Percentiles rank a stretch among this genome's conserved stretches.
These are phyloP conservation scores for Dendrocincla fuliginosa DNA, from an alignment of 2,797 vertebrate species.

Conservation along the genomic window DNA sequence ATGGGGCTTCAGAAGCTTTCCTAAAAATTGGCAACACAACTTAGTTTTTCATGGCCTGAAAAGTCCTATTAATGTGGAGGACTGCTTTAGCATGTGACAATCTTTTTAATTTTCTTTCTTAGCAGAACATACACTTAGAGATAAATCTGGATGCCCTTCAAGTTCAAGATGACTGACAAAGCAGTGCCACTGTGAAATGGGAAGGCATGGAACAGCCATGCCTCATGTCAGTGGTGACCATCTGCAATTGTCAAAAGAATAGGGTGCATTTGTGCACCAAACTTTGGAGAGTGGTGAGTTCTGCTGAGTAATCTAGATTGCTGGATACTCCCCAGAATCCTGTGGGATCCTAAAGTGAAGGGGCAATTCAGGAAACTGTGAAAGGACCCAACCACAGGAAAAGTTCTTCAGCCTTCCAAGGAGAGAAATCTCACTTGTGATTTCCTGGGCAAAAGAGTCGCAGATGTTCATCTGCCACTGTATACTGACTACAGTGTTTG, in stretches of 20 bases:
- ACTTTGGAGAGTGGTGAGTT: neutral
- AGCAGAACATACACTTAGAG: neutral
- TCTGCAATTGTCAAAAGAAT: neutral
- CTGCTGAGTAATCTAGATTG: neutral
- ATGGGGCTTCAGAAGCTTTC: neutral
- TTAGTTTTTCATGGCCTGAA: neutral
- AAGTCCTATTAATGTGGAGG: neutral
- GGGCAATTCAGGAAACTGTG: neutral
- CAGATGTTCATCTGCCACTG: neutral
- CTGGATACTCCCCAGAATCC: neutral
- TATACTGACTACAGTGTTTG: neutral
- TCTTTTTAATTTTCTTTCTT: neutral
- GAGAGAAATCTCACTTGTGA: neutral
- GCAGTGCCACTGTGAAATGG: neutral
- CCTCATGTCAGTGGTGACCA: fast-evolving
- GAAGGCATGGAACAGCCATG: neutral
- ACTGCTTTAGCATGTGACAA: neutral
- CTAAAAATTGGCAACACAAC: neutral
- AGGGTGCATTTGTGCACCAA: neutral
- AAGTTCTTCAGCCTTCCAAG: neutral
- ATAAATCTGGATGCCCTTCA: neutral
- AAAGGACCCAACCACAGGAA: neutral
- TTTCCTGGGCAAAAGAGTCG: neutral
- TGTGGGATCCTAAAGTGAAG: neutral
- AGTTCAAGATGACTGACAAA: neutral